phyloP scores from a whole-genome alignment of 2,113 vertebrate genomes.

The human (Homo sapiens) region GRCh38 chr5:27564001-27564500 shows the following conservation, averaged over 20 bases:
- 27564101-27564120: conserved; percentile 54
- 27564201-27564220: conserved; percentile 49
- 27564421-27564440: conserved; percentile 46
- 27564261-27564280: conserved; percentile 62
- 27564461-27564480: background rate
- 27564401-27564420: conserved; percentile 56
- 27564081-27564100: background rate
- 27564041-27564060: background rate
- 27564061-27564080: background rate
- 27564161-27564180: conserved; percentile 56
- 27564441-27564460: background rate
- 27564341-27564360: conserved; percentile 73
- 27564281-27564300: conserved; percentile 74
- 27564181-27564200: conserved; percentile 66
- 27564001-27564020: background rate
- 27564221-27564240: conserved; percentile 66
- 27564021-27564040: background rate
- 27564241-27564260: conserved; percentile 47
- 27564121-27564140: conserved; percentile 44
- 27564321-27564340: conserved; percentile 76
- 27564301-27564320: conserved; percentile 73
- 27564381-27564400: conserved; percentile 70
- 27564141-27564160: conserved; percentile 60
- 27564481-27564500: background rate
- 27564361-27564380: conserved; percentile 75